Conservation (phyloP, 2,797 vertebrate species). For the Rhabdophis nuchalis region DNA sequence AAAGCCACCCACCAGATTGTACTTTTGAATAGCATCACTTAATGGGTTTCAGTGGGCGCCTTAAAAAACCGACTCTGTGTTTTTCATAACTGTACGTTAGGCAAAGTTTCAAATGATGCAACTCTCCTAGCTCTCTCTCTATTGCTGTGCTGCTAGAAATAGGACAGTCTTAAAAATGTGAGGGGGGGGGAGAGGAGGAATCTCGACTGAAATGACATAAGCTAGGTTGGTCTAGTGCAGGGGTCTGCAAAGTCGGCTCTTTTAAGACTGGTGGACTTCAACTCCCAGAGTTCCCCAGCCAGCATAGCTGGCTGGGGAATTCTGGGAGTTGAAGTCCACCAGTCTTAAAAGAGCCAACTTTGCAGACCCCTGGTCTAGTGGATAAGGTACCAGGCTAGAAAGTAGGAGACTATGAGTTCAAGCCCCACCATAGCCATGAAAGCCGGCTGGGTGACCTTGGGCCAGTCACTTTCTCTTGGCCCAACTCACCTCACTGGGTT, state of each 20-base stretch:
- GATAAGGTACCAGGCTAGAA: background rate
- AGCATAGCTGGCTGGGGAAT: too few species aligned
- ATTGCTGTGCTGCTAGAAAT: background rate
- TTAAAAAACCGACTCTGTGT: background rate
- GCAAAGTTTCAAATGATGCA: background rate
- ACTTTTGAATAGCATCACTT: background rate
- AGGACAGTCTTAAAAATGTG: background rate
- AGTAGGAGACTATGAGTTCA: background rate
- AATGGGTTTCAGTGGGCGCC: background rate
- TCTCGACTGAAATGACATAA: background rate
- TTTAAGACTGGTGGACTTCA: too few species aligned
- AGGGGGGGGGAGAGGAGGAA: background rate
- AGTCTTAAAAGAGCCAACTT: too few species aligned
- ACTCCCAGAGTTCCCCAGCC: too few species aligned
- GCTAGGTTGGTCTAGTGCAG: background rate
- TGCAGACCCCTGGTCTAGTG: too few species aligned
- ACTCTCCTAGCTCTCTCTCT: too few species aligned
- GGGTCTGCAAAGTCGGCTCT: too few species aligned
- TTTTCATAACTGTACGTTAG: background rate
- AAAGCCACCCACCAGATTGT: constrained; percentile 15
- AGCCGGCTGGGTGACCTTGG: background rate
- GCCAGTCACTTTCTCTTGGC: background rate
- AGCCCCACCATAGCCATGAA: background rate
- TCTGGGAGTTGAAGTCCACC: too few species aligned
- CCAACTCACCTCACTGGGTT: background rate